Percentiles rank a stretch among this genome's conserved stretches.
Evolutionary conservation across 1,140 invertebrate species (phyloP).

Genomic region (Popillia japonica): DNA sequence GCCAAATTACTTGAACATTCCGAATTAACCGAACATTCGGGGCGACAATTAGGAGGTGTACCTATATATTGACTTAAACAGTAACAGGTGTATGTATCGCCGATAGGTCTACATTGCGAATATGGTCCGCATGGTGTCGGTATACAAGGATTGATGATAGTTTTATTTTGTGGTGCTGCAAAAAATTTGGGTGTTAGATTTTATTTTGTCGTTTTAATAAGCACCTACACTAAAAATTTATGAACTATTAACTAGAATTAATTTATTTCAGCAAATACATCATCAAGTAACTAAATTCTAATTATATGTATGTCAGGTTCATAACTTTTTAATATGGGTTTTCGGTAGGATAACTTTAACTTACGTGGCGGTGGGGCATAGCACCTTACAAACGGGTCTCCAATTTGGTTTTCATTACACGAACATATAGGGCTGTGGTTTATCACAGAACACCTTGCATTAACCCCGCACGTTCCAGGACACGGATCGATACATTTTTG

Average conservation of each 20-base stretch:
- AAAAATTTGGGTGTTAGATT: conserved; percentile 37
- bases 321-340: conserved; percentile 56
- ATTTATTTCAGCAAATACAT: too few relatives aligned
- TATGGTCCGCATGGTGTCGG: conserved; percentile 77
- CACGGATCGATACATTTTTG: conserved; percentile 78
- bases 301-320: too few relatives aligned
- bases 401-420: conserved; percentile 66
- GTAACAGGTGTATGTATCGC: conserved; percentile 69
- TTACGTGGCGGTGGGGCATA: conserved; percentile 61
- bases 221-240: background rate
- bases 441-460: conserved; percentile 70
- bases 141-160: conserved; percentile 64
- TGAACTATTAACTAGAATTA: too few relatives aligned
- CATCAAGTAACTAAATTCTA: too few relatives aligned
- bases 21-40: conserved; percentile 73
- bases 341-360: conserved; percentile 51
- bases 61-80: conserved; percentile 73
- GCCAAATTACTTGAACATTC: conserved; percentile 70
- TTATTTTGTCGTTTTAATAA: conserved; percentile 55
- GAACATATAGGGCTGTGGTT: conserved; percentile 71
- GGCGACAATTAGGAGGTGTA: conserved; percentile 75
- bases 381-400: conserved; percentile 72
- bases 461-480: conserved; percentile 69
- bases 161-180: conserved; percentile 20
- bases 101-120: conserved; percentile 70